Percentiles rank a stretch among this genome's conserved stretches.
phyloP scores from a whole-genome alignment of 2,888 invertebrate species.

The Aporophyla nigra region DNA sequence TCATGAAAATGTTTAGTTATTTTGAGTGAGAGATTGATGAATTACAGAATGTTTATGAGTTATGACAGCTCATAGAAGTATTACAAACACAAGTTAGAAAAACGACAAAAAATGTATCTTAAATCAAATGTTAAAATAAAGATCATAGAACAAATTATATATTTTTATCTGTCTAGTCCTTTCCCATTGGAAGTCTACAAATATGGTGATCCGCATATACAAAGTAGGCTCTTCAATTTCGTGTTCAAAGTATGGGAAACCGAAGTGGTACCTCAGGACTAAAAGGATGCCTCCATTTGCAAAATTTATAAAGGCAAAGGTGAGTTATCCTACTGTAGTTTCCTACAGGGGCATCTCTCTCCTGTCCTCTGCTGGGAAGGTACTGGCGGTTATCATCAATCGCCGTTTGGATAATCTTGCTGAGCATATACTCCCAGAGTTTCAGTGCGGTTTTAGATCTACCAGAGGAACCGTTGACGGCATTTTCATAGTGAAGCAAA shows the following conservation, averaged over 20 bases:
- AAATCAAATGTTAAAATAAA: neutral
- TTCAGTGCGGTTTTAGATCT: too few relatives aligned
- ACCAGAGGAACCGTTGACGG: too few relatives aligned
- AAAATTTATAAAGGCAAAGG: neutral
- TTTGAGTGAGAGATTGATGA: constrained; percentile 26
- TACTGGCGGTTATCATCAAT: too few relatives aligned
- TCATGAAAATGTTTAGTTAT: constrained; percentile 40
- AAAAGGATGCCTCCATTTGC: neutral
- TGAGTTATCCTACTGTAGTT: neutral
- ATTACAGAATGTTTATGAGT: constrained; percentile 1
- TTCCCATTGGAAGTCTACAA: neutral
- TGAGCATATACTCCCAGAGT: too few relatives aligned
- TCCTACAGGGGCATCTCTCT: neutral
- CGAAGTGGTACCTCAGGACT: neutral
- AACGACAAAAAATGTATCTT: neutral
- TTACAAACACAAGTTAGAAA: neutral
- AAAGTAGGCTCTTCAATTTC: neutral
- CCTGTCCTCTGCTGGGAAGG: neutral
- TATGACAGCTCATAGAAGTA: neutral
- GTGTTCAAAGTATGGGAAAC: neutral
- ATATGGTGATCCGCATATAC: neutral
- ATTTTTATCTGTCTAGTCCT: too few relatives aligned
- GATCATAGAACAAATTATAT: neutral
- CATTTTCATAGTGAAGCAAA: too few relatives aligned
- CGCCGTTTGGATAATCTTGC: too few relatives aligned